Evolutionary conservation across 2,888 invertebrate genomes (phyloP), one percentile per base, ranked within the genome.

Genomic region (Druceiella hillmani): DNA sequence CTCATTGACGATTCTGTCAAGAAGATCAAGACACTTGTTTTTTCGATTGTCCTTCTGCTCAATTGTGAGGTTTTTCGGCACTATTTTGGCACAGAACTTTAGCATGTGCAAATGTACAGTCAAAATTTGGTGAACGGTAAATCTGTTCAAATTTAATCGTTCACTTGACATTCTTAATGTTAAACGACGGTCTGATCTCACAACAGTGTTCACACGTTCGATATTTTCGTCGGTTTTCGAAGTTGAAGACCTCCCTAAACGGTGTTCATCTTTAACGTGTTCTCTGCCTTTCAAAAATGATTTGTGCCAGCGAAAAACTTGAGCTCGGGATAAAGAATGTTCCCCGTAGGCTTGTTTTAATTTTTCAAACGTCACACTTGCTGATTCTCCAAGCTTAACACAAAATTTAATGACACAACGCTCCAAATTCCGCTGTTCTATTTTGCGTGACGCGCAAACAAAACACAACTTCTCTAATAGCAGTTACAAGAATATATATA

Each of bases 151-250:
- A 36, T 29, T 36, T 28, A 36, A 36, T 13, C 17, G 11, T 13
- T 29, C 13, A n/a, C 7, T 13, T 7, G 16, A 13, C 14, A 29
- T 13, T 13, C 12, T 4, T 13, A 29, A 13, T 13, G 13, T 29
- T 29, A 29, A 13, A 13, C 29, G 29, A 29, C 29, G 29, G 29
- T 29, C 29, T 29, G 27, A 26, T 26, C 27, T 26, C 27, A 26
- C 27, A 26, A 26, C 10, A 26, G 27, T 26, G 4, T 26, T 26
- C 27, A 26, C 27, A 26, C 4, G 27, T 26, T 26, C 27, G 27
- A 26, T n/a, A 12, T 48, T 46, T 48, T 43, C 41, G 39, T 45
- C 35, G 36, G 41, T 45, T 42, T 37, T 47, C 41, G 45, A 32
- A 44, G 40, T 22, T 41, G 40, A 43, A 43, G 45, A 44, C 35